Evolutionary conservation across 2,888 invertebrate genomes (phyloP).

Genomic region (Drosophila anomelani): DNA sequence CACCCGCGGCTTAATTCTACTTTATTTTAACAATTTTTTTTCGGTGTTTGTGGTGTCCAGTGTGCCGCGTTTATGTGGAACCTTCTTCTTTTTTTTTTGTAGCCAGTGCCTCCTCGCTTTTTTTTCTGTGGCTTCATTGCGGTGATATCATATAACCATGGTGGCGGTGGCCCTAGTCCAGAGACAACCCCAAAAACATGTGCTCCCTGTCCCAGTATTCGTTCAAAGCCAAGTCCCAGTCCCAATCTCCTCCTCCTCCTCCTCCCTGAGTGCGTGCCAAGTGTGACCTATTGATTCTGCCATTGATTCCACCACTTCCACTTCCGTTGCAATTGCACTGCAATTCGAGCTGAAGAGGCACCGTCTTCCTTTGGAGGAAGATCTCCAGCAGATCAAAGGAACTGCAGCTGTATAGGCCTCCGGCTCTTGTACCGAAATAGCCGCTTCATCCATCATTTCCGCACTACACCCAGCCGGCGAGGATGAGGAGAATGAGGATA

Average conservation of each 20-base stretch:
- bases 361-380: not conserved
- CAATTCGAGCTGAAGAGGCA: conserved; percentile 5
- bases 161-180: conserved; percentile 15
- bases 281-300: conserved; percentile 76
- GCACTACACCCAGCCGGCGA: conserved; percentile 13
- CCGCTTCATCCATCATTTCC: conserved; percentile 61
- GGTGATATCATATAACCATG: conserved; percentile 74
- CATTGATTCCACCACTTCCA: conserved; percentile 67
- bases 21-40: conserved; percentile 21
- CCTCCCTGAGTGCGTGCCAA: conserved; percentile 17
- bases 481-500: not conserved
- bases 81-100: conserved; percentile 9
- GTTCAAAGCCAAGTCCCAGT: conserved; percentile 16
- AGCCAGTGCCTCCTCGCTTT: conserved; percentile 28
- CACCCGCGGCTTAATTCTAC: conserved; percentile 26
- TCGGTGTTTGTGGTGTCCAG: conserved; percentile 9
- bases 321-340: conserved; percentile 26
- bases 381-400: conserved; percentile 31
- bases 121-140: conserved; percentile 72
- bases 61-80: conserved; percentile 45
- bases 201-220: conserved; percentile 31
- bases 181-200: conserved; percentile 34
- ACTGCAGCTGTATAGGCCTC: not conserved
- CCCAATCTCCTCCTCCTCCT: conserved; percentile 2
- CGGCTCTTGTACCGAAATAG: conserved; percentile 57